These are phyloP conservation scores for Steinernema khuongi DNA, from an alignment of 1,140 invertebrate species.

Conservation along the genomic window DNA sequence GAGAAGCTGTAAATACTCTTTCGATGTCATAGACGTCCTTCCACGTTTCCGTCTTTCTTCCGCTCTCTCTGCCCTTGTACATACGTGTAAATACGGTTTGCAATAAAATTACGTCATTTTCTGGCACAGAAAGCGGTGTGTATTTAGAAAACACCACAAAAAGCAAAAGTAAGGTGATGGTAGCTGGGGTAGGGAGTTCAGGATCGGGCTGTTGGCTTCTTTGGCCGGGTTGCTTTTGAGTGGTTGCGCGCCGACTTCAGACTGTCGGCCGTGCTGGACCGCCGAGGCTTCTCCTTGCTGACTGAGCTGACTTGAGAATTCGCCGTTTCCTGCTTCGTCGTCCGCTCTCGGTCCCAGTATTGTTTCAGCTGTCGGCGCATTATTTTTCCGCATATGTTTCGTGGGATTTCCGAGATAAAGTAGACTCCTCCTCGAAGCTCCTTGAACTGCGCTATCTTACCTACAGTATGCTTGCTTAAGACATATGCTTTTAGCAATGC, in stretches of 20 bases:
- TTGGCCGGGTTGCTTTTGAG: neutral
- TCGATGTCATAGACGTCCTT: too few species aligned
- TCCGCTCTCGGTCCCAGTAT: conserved; percentile 42
- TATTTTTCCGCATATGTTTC: conserved; percentile 41
- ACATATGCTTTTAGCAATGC: neutral
- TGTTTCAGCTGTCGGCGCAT: conserved; percentile 35
- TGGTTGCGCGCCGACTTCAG: conserved; percentile 14
- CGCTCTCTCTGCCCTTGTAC: neutral
- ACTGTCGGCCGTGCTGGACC: conserved; percentile 31
- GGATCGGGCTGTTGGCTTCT: neutral
- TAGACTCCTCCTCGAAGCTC: conserved; percentile 44
- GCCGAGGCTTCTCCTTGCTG: neutral
- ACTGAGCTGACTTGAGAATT: neutral
- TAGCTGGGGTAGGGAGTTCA: neutral
- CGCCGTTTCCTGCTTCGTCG: conserved; percentile 11
- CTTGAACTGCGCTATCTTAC: conserved; percentile 47
- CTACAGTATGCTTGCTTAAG: conserved; percentile 35
- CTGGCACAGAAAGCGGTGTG: neutral
- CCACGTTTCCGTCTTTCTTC: neutral
- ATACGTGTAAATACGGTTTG: neutral
- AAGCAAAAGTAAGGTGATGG: neutral
- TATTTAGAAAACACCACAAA: neutral
- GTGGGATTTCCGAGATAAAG: conserved; percentile 45
- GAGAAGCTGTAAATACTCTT: too few species aligned
- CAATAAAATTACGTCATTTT: neutral